Evolutionary conservation across 2,888 invertebrate genomes (phyloP).

Genomic region (Hedychridium roseum): DNA sequence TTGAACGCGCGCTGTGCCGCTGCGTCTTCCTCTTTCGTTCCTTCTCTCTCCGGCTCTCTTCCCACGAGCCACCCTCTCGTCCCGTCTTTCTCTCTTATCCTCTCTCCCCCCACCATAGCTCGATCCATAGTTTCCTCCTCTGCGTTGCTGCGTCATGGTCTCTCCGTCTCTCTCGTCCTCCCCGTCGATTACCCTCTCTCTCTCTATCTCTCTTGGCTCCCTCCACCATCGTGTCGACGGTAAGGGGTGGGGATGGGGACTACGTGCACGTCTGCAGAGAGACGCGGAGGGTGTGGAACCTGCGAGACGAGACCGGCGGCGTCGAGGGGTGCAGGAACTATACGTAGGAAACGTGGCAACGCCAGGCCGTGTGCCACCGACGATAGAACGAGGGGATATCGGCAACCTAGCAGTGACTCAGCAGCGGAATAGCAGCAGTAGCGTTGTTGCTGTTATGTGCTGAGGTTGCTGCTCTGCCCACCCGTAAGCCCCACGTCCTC

Average conservation of each 20-base stretch:
- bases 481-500: conserved; percentile 12
- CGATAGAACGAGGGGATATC: conserved; percentile 28
- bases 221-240: not conserved
- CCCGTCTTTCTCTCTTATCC: conserved; percentile 3
- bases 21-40: conserved; percentile 18
- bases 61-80: conserved; percentile 2
- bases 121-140: no score
- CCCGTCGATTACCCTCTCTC: conserved; percentile 3
- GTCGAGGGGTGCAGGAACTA: conserved; percentile 17
- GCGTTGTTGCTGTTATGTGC: conserved; percentile 33
- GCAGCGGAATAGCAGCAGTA: conserved; percentile 40
- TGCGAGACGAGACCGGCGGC: conserved; percentile 10
- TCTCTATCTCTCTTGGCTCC: not conserved
- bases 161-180: conserved; percentile 10
- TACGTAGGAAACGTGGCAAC: conserved; percentile 31
- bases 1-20: conserved; percentile 51
- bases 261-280: not conserved
- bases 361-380: conserved; percentile 33
- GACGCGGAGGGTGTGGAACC: conserved; percentile 8
- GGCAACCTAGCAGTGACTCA: conserved; percentile 58
- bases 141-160: not conserved
- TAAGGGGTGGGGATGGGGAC: conserved; percentile 23
- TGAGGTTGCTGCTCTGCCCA: conserved; percentile 20
- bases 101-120: not conserved
- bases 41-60: conserved; percentile 5